A percentile compares a stretch with the other conserved stretches of the same genome.
Evolutionary conservation across 2,113 vertebrate species (phyloP).

Genomic region (Leptobrachium leishanense): DNA sequence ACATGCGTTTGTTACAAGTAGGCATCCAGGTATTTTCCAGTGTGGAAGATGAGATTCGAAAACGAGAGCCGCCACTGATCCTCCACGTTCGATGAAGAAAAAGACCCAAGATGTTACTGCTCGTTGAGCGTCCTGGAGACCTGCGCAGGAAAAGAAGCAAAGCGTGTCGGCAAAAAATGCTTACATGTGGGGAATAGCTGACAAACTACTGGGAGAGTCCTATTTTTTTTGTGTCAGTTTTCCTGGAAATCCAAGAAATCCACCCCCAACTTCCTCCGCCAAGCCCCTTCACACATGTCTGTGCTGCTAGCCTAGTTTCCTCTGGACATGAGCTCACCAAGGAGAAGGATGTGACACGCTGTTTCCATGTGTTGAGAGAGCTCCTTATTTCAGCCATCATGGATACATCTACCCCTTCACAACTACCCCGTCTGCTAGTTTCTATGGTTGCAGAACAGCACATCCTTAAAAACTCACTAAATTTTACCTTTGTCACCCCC

Average conservation of each 20-base stretch:
- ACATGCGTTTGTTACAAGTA: slow-evolving; percentile 27
- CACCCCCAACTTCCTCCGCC: slow-evolving; percentile 18
- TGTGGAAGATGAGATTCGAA: neutral
- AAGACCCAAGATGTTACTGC: neutral
- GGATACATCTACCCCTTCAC: neutral
- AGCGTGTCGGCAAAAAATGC: neutral
- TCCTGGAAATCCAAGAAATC: slow-evolving; percentile 45
- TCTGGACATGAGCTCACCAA: slow-evolving; percentile 26
- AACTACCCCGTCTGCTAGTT: too few relatives aligned
- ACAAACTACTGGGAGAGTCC: slow-evolving; percentile 5
- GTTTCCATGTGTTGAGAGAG: slow-evolving; percentile 27
- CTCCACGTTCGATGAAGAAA: neutral
- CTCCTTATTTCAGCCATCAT: neutral
- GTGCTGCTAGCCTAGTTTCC: slow-evolving; percentile 13
- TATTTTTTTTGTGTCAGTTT: slow-evolving; percentile 16
- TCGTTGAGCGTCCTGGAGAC: neutral
- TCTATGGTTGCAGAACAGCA: too few relatives aligned
- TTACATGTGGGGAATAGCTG: neutral
- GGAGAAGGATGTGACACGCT: slow-evolving; percentile 17
- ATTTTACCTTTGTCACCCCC: too few relatives aligned
- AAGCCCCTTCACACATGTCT: slow-evolving; percentile 32
- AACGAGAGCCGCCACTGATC: neutral
- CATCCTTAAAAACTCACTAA: too few relatives aligned
- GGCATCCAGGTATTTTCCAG: slow-evolving; percentile 41
- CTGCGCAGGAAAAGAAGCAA: slow-evolving; percentile 20